Percentiles rank a stretch among this genome's conserved stretches.
These are phyloP conservation scores for Tanaodytes sp. DNA, from an alignment of 2,888 invertebrate species.

Conservation along the genomic window DNA sequence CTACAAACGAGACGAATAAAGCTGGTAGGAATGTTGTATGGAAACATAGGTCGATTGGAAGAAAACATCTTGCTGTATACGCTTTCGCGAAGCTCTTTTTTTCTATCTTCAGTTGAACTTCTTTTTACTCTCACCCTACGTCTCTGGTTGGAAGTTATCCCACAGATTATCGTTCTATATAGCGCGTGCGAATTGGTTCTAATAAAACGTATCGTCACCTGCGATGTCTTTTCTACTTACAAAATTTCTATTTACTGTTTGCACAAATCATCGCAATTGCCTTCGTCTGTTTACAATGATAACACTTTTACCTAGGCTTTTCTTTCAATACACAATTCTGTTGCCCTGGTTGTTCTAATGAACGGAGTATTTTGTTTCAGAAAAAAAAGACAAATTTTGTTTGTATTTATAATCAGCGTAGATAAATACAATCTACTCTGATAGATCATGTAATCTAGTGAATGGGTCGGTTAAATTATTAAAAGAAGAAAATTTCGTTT, in stretches of 20 bases:
- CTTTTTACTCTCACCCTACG: neutral
- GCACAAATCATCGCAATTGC: slow-evolving; percentile 21
- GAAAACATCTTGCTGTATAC: slow-evolving; percentile 29
- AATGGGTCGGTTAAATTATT: too few species aligned
- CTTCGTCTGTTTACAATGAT: slow-evolving; percentile 22
- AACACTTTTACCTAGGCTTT: neutral
- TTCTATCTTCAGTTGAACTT: neutral
- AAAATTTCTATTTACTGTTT: slow-evolving; percentile 14
- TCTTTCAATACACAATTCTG: too few species aligned
- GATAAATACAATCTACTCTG: too few species aligned
- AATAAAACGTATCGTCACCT: slow-evolving; percentile 28
- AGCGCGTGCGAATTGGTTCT: slow-evolving; percentile 26
- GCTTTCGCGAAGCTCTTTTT: slow-evolving; percentile 9
- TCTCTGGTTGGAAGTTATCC: slow-evolving; percentile 19
- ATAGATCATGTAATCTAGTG: too few species aligned
- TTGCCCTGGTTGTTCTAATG: too few species aligned
- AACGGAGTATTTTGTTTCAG: too few species aligned
- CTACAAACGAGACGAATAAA: slow-evolving; percentile 19
- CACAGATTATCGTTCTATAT: slow-evolving; percentile 21
- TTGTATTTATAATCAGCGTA: too few species aligned
- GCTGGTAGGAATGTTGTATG: slow-evolving; percentile 22
- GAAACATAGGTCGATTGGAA: slow-evolving; percentile 33
- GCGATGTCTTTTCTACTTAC: slow-evolving; percentile 1
- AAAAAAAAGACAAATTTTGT: too few species aligned
- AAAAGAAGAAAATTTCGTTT: too few species aligned